Evolutionary conservation across 2,113 vertebrate genomes (phyloP).

Genomic region (Formicarius rufipectus): DNA sequence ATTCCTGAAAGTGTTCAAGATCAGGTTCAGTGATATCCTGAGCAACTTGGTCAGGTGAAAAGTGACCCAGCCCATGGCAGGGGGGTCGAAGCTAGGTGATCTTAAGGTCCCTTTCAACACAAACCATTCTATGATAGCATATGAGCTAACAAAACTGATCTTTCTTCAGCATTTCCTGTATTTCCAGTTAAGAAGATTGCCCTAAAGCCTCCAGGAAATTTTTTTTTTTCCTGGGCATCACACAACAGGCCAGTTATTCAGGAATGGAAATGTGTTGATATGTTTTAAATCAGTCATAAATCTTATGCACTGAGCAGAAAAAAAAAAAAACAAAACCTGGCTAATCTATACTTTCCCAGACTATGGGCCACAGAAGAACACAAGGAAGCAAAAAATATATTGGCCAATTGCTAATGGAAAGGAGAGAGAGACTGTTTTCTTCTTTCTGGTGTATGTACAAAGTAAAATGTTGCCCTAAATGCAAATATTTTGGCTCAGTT

Average conservation of each 20-base stretch:
- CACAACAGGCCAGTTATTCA: not conserved
- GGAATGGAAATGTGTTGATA: not conserved
- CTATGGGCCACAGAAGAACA: not conserved
- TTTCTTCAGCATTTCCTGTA: not conserved
- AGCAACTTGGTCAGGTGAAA: not conserved
- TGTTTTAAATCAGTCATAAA: not conserved
- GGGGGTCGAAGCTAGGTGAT: accelerated
- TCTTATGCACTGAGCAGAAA: not conserved
- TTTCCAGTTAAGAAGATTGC: not conserved
- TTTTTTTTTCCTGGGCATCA: not conserved
- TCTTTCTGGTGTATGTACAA: not conserved
- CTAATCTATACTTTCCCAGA: not conserved
- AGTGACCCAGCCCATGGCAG: not conserved
- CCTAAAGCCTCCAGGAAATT: not conserved
- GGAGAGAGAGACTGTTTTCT: not conserved
- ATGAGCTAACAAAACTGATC: not conserved
- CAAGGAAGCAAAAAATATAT: not conserved
- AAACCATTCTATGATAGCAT: not conserved
- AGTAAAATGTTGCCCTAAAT: not conserved
- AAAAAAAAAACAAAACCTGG: too few species aligned
- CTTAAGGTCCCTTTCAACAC: not conserved
- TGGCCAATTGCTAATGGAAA: not conserved
- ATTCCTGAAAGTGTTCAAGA: not conserved
- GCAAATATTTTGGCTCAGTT: not conserved
- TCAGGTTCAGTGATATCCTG: not conserved